Percentiles rank a stretch among this genome's conserved stretches.
phyloP scores from a whole-genome alignment of 2,888 invertebrate species.

The Didymodactylos carnosus region DNA sequence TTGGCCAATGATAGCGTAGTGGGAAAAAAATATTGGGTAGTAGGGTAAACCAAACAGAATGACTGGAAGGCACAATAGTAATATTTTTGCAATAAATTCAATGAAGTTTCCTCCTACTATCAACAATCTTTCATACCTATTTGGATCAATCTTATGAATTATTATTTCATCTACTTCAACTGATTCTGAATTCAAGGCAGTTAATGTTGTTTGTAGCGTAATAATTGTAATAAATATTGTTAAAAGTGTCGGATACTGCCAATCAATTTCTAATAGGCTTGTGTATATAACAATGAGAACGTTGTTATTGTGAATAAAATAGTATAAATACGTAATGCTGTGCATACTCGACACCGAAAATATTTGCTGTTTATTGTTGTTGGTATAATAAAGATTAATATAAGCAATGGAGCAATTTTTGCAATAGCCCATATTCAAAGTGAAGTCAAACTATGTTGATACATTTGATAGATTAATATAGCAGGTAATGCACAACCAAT shows the following conservation, averaged over 20 bases:
- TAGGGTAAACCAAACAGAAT: neutral
- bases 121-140: neutral
- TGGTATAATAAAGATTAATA: neutral
- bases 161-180: neutral
- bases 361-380: neutral
- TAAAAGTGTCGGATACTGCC: neutral
- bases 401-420: neutral
- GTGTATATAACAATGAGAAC: neutral
- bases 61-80: neutral
- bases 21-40: neutral
- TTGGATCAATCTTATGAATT: neutral
- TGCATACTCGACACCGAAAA: neutral
- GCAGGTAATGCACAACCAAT: neutral
- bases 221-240: neutral
- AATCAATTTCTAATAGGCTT: neutral
- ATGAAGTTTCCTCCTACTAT: neutral
- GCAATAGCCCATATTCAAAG: neutral
- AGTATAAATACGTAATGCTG: neutral
- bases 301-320: neutral
- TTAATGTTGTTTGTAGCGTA: neutral
- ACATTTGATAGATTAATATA: neutral
- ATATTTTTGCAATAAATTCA: neutral
- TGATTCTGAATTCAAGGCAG: neutral
- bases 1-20: neutral
- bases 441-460: neutral